Base-by-base conservation (phyloP, 1,140 invertebrate species). In the Tetramorium parvispinum region DNA sequence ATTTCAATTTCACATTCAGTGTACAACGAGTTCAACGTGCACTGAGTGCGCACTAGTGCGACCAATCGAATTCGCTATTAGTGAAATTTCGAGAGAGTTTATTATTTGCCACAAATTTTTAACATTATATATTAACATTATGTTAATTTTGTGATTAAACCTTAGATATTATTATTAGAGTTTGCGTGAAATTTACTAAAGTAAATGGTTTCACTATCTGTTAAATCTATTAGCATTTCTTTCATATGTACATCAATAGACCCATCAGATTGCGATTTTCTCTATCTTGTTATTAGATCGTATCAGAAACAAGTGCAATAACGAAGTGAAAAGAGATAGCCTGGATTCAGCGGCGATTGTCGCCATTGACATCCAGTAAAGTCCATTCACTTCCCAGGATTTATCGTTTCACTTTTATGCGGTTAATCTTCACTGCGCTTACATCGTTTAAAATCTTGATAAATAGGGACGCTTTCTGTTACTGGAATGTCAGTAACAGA, bases 281-380 rank as follows among this genome's bases (percentile, higher is more conserved):
- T 65, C 43, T 21, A 78, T 32, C 57, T 8, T 24, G 76, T 78
- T 78, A 78, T 65, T 78, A 61, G 46, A 77, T 70, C 55, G 65
- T 57, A 77, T 85, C 73, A 46, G 66, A 73, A 85, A 70, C 77
- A 81, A 87, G 77, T 70, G 81, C 55, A 77, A 49, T 37, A 71
- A 24, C 55, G 59, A 85, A 57, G 55, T 53, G 65, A 85, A 87
- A 85, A 75, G 86, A 65, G 85, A 53, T 40, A 76, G 40, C 63
- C 61, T 86, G 66, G 86, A 88, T 87, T 85, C 85, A 91, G 61
- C 81, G 87, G 88, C 76, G 88, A 82, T 85, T 81, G 83, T 91
- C 73, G 65, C 49, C 79, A 77, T 78, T 63, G 57, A 82, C 77
- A 75, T 87, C 70, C 59, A 65, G 57, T 43, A 43, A 87, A 68